Conservation (phyloP, 2,888 invertebrate species). For the Parochlus steinenii region DNA sequence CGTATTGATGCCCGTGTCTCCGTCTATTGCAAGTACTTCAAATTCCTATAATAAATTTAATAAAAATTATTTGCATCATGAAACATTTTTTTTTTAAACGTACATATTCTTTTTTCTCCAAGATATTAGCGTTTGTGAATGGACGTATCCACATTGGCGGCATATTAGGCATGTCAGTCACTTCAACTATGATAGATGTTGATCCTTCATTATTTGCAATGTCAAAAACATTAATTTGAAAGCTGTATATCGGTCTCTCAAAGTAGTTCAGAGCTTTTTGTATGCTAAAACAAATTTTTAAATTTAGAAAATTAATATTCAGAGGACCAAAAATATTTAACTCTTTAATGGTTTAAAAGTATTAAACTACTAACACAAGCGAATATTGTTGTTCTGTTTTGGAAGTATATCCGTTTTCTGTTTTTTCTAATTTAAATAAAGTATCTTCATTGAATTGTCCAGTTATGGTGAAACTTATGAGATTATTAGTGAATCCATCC, state of each 20-base stretch:
- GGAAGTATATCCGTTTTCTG: constrained; percentile 14
- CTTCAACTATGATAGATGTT: constrained; percentile 36
- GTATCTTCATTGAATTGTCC: constrained; percentile 29
- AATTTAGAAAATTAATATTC: neutral
- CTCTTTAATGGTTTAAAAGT: neutral
- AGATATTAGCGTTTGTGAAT: constrained; percentile 37
- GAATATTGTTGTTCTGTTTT: neutral
- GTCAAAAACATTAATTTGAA: constrained; percentile 37
- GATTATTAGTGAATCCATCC: constrained; percentile 24
- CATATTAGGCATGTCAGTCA: constrained; percentile 39
- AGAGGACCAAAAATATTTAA: neutral
- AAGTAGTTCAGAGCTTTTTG: constrained; percentile 30
- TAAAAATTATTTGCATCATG: neutral
- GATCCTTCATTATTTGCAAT: constrained; percentile 22
- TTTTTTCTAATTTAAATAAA: constrained; percentile 28
- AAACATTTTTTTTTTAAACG: constrained; percentile 5
- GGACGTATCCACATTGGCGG: constrained; percentile 41
- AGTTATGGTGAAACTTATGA: constrained; percentile 29
- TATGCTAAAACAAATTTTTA: constrained; percentile 13
- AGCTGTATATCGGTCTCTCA: constrained; percentile 35
- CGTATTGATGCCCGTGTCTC: constrained; percentile 40
- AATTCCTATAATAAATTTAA: constrained; percentile 22
- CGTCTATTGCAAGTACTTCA: constrained; percentile 39
- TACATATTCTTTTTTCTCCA: constrained; percentile 33
- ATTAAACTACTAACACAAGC: neutral